A percentile compares a stretch with the other conserved stretches of the same genome.
Conservation (phyloP, 2,888 invertebrate species). For the Galeopsomyia nigrocyanea region DNA sequence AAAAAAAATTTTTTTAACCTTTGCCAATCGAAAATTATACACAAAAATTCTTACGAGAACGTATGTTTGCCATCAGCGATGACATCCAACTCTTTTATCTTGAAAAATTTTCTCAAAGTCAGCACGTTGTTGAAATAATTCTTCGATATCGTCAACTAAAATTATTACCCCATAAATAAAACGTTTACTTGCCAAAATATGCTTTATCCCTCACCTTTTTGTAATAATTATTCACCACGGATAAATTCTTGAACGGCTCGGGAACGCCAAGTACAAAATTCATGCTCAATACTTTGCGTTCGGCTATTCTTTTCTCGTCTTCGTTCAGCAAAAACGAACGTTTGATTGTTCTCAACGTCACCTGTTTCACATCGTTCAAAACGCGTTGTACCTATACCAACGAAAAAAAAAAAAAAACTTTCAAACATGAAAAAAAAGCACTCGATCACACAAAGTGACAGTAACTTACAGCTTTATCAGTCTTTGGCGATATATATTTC, state of each 20-base stretch:
- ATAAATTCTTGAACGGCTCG: conserved; percentile 29
- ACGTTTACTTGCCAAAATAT: not conserved
- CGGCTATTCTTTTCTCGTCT: conserved; percentile 13
- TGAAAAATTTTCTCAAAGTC: conserved; percentile 27
- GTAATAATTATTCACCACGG: conserved; percentile 22
- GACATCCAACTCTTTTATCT: conserved; percentile 29
- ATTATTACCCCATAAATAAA: not conserved
- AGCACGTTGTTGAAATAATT: conserved; percentile 36
- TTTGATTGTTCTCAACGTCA: conserved; percentile 14
- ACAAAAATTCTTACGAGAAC: conserved; percentile 21
- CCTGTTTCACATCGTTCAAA: conserved; percentile 31
- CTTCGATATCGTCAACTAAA: conserved; percentile 25
- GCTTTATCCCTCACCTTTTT: conserved; percentile 17
- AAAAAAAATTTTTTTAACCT: not conserved
- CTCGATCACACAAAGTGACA: not conserved
- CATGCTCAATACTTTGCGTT: conserved; percentile 31
- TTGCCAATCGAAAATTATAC: too few species aligned
- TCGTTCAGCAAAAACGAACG: conserved; percentile 25
- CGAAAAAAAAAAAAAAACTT: too few species aligned
- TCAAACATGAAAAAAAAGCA: too few species aligned
- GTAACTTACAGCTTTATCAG: conserved; percentile 29
- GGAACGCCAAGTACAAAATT: conserved; percentile 27
- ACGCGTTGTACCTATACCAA: conserved; percentile 20
- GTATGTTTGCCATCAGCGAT: not conserved
- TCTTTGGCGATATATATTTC: conserved; percentile 10